Evolutionary conservation across 2,797 vertebrate genomes (phyloP).

Genomic region (Enteromius afrohamiltoni): DNA sequence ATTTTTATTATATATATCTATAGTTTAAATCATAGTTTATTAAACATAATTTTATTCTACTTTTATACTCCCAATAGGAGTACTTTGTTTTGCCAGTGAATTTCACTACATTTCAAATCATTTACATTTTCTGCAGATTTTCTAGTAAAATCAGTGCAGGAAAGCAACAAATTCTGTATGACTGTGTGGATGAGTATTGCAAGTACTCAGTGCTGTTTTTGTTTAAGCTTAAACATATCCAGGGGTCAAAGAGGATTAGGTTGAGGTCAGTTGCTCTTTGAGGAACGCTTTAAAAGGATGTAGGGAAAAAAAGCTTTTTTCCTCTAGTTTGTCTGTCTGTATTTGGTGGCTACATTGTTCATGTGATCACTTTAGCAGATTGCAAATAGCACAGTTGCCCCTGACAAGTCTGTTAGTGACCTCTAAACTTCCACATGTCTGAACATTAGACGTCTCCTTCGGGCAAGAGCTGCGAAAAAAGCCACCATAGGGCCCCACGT

Average conservation of each 20-base stretch:
- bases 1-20: no score
- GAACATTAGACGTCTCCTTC: constrained; percentile 53
- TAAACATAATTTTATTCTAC: not conserved
- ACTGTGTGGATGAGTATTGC: not conserved
- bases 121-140: not conserved
- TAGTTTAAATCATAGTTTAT: not conserved
- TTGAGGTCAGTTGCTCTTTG: constrained; percentile 53
- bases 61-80: not conserved
- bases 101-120: not conserved
- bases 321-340: constrained; percentile 49
- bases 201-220: constrained; percentile 29
- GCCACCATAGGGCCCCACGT: constrained; percentile 43
- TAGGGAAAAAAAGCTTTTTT: constrained; percentile 55
- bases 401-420: constrained; percentile 56
- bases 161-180: not conserved
- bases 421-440: constrained; percentile 59
- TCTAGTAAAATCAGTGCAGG: not conserved
- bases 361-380: constrained; percentile 65
- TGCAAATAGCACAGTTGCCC: constrained; percentile 53
- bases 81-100: not conserved
- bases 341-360: constrained; percentile 57
- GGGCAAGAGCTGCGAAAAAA: constrained; percentile 48
- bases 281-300: constrained; percentile 56
- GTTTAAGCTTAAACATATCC: constrained; percentile 41
- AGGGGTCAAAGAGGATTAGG: constrained; percentile 61